A percentile compares a stretch with the other conserved stretches of the same genome.
Conservation (phyloP, 2,888 invertebrate genomes). For the Harpalus rubripes region DNA sequence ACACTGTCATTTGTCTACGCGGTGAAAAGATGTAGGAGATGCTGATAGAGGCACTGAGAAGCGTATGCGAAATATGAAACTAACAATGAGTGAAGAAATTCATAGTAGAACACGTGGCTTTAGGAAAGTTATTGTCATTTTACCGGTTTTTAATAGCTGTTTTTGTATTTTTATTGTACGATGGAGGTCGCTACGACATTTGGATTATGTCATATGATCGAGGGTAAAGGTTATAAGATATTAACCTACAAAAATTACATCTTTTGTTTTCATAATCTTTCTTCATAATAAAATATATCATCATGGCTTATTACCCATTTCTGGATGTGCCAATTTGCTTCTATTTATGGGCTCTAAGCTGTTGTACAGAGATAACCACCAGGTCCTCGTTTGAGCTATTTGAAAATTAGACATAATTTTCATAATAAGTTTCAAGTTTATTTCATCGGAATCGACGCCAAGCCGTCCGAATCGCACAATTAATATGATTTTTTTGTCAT, state of each 20-base stretch:
- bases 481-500: no score
- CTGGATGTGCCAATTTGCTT: no score
- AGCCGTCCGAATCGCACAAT: no score
- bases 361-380: no score
- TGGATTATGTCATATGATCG: conserved; percentile 11
- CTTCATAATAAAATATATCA: no score
- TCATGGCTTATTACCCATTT: no score
- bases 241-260: background rate
- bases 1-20: conserved; percentile 41
- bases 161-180: conserved; percentile 27
- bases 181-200: conserved; percentile 48
- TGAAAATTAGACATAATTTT: no score
- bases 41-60: background rate
- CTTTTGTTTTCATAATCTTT: no score
- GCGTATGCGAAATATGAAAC: conserved; percentile 12
- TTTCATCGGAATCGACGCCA: no score
- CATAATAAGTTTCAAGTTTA: no score
- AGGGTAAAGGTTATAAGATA: conserved; percentile 21
- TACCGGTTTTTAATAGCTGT: conserved; percentile 53
- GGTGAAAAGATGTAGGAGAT: conserved; percentile 2
- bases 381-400: no score
- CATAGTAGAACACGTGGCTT: conserved; percentile 16
- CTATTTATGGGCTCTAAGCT: no score
- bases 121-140: conserved; percentile 42
- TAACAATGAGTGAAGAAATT: conserved; percentile 12